Conservation (phyloP, 2,888 invertebrate genomes). For the Morinoia aosen region DNA sequence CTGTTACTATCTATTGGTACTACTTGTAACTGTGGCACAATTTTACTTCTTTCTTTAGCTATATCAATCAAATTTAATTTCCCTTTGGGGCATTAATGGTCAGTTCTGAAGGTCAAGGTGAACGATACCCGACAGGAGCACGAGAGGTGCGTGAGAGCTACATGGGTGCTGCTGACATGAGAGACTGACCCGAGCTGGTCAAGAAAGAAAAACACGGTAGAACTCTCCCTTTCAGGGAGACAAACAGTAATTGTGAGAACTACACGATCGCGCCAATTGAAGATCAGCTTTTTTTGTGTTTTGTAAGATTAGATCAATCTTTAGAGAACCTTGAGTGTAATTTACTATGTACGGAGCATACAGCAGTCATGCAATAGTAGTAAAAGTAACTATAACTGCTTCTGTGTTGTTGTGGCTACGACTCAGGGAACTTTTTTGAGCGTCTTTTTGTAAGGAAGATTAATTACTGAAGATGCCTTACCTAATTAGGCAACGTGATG, state of each 20-base stretch:
- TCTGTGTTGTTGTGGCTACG: not conserved
- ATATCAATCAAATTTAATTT: not conserved
- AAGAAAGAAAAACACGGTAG: not conserved
- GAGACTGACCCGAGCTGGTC: not conserved
- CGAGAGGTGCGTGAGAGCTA: not conserved
- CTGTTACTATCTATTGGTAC: not conserved
- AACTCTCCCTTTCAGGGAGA: not conserved
- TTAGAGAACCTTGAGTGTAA: not conserved
- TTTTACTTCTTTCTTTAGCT: not conserved
- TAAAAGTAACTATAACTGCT: not conserved
- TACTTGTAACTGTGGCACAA: not conserved
- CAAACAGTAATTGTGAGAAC: not conserved
- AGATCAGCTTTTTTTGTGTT: not conserved
- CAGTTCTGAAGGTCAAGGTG: conserved; percentile 4
- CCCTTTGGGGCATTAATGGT: not conserved
- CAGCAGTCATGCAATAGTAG: not conserved
- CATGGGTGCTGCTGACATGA: not conserved
- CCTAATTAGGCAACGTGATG: conserved; percentile 15
- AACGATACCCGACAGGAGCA: not conserved
- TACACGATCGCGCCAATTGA: not conserved
- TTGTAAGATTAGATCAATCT: not conserved
- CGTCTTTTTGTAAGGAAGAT: not conserved
- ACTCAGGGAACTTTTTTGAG: not conserved
- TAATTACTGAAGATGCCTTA: conserved; percentile 23
- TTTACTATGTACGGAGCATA: not conserved